phyloP scores from a whole-genome alignment of 2,888 invertebrate species.

The Creontiades dilutus region DNA sequence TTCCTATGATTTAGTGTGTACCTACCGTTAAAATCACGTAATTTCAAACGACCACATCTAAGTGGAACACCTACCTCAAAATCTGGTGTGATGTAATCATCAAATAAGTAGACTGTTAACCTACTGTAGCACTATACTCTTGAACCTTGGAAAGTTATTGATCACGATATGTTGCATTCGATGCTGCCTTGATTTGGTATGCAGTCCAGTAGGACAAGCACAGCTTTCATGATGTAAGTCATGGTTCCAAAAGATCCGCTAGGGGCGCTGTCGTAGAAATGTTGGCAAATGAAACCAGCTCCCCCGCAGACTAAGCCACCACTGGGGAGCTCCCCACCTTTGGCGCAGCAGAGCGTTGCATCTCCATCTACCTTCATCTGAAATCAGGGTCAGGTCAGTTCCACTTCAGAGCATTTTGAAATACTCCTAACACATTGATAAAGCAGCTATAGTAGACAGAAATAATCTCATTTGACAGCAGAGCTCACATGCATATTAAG shows the following conservation, averaged over 20 bases:
- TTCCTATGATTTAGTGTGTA: too few relatives aligned
- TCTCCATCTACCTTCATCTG: constrained; percentile 93
- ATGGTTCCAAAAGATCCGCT: constrained; percentile 98
- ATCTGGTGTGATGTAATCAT: too few relatives aligned
- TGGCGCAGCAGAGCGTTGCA: constrained; percentile 95
- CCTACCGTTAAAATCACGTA: too few relatives aligned
- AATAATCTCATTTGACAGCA: too few relatives aligned
- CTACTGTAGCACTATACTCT: too few relatives aligned
- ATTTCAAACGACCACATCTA: too few relatives aligned
- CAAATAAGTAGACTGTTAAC: too few relatives aligned
- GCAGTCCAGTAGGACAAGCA: constrained; percentile 86
- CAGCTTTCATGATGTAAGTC: constrained; percentile 95
- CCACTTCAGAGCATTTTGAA: too few relatives aligned
- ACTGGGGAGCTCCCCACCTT: constrained; percentile 82
- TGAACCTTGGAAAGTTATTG: not conserved
- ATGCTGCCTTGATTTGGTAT: constrained; percentile 88
- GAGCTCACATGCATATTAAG: too few relatives aligned
- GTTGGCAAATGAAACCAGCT: constrained; percentile 96
- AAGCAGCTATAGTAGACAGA: too few relatives aligned
- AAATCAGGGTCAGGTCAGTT: not conserved
- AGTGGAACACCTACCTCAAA: too few relatives aligned
- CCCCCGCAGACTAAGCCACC: constrained; percentile 89
- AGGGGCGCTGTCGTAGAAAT: constrained; percentile 98
- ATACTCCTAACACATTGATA: too few relatives aligned
- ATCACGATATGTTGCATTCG: constrained; percentile 85